Evolutionary conservation across 2,888 invertebrate genomes (phyloP).

Genomic region (Rosalia funebris): DNA sequence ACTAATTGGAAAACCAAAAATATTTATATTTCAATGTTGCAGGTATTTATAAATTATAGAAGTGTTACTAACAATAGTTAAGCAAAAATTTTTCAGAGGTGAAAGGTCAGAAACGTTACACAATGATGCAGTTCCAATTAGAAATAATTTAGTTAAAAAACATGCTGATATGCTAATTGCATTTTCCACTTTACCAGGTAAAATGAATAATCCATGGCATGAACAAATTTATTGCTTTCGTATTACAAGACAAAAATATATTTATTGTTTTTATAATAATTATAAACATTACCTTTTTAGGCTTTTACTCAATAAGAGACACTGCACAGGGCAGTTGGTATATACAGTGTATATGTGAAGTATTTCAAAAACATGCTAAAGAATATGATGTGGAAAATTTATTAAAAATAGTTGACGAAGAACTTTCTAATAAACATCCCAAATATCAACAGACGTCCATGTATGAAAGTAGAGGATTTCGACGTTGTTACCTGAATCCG

Average conservation of each 20-base stretch:
- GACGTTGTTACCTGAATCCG: conserved; percentile 54
- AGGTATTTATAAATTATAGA: conserved; percentile 63
- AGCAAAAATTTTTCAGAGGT: conserved; percentile 49
- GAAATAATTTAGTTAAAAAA: conserved; percentile 45
- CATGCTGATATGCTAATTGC: conserved; percentile 73
- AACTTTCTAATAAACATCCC: conserved; percentile 58
- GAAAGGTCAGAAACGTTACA: conserved; percentile 43
- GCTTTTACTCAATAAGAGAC: conserved; percentile 72
- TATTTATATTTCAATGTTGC: conserved; percentile 79
- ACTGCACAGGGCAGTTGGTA: conserved; percentile 74
- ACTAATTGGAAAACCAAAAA: conserved; percentile 73
- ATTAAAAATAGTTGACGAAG: conserved; percentile 71
- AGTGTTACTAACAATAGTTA: no score
- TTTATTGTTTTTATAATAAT: not conserved
- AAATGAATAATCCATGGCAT: conserved; percentile 1
- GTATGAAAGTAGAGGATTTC: conserved; percentile 73
- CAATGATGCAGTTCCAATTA: conserved; percentile 44
- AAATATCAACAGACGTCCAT: conserved; percentile 70
- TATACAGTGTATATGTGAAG: conserved; percentile 74
- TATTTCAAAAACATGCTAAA: conserved; percentile 73
- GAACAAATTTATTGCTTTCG: not conserved
- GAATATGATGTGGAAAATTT: conserved; percentile 73
- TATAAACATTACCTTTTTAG: conserved; percentile 62
- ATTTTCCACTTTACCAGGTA: conserved; percentile 72
- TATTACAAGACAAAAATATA: not conserved